Percentiles rank a stretch among this genome's conserved stretches.
phyloP scores from a whole-genome alignment of 2,797 vertebrate species.

The Clarias platycephalus region DNA sequence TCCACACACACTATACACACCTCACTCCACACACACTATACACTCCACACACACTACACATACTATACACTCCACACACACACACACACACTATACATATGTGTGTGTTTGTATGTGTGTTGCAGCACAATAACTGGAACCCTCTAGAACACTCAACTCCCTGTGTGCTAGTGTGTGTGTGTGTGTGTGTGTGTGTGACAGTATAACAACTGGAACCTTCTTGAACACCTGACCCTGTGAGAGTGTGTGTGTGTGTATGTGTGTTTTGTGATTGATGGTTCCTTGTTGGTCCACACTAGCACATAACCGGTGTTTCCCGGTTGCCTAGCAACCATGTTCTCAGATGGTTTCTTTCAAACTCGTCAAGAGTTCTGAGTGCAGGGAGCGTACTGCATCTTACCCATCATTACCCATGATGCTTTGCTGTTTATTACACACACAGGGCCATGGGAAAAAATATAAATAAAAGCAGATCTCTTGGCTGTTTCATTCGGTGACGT shows the following conservation, averaged over 20 bases:
- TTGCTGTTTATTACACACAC: background rate
- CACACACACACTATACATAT: too few species aligned
- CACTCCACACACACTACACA: too few species aligned
- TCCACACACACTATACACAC: too few species aligned
- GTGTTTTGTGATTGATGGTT: background rate
- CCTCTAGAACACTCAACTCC: too few species aligned
- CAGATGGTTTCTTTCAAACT: background rate
- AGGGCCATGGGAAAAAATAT: conserved; percentile 1
- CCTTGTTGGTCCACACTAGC: background rate
- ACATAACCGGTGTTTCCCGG: background rate
- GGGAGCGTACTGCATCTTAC: background rate
- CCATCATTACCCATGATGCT: conserved; percentile 21
- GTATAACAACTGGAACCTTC: too few species aligned
- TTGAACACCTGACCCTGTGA: too few species aligned
- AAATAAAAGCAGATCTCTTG: background rate
- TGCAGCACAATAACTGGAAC: too few species aligned
- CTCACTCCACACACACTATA: too few species aligned
- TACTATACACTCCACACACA: too few species aligned
- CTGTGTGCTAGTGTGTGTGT: too few species aligned
- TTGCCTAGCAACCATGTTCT: background rate
- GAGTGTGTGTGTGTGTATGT: background rate
- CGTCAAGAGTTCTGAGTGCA: background rate
- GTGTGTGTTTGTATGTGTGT: too few species aligned
- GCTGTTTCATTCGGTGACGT: conserved; percentile 22
- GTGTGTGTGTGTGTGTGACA: too few species aligned